Base-by-base conservation (phyloP, 2,888 invertebrate species). In the Taenaris catops region DNA sequence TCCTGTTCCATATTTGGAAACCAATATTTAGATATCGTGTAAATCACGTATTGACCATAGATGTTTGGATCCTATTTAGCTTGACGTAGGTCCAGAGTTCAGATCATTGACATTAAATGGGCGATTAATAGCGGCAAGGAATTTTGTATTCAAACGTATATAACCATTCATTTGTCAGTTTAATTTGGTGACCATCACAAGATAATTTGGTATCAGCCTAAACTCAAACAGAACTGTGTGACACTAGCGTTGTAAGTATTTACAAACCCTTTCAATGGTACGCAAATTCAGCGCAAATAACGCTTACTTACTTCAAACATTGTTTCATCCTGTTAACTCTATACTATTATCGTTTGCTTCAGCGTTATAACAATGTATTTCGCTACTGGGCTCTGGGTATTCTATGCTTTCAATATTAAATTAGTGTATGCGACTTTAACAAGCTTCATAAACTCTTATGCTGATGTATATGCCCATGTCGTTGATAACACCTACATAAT, bases 401-500 rank as follows among this genome's bases (percentile, higher is more conserved):
- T 78, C 83, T 84, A 80, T 83, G 86, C 86, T 86, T 86, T 83
- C 78, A 70, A 81, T 86, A 84, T 84, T 80, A 75, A 78, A 73
- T 75, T 83, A 81, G 79, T 81, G 81, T 83, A 83, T 84, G 84
- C 83, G 75, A 80, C 63, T 72, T 70, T 79, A 72, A 78, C 70
- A 72, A 84, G 86, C 86, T 86, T 86, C 67, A 76, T 84, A 81
- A 76, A 69, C 64, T 79, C 75, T 28, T 86, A 80, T 81, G 84
- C 86, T 83, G 76, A 76, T 83, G 76, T 84, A 79, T 75, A 71
- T 75, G 78, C 79, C 78, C 78, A 76, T 75, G 71, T 79, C 74
- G 78, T 78, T 76, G 64, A 72, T 72, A 76, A 79, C 71, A 76
- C 68, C 63, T 76, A 72, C 71, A 60, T 79, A 72, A 72, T 40